Base-by-base conservation (phyloP, 2,888 invertebrate species). In the Chymomyza procnemis region DNA sequence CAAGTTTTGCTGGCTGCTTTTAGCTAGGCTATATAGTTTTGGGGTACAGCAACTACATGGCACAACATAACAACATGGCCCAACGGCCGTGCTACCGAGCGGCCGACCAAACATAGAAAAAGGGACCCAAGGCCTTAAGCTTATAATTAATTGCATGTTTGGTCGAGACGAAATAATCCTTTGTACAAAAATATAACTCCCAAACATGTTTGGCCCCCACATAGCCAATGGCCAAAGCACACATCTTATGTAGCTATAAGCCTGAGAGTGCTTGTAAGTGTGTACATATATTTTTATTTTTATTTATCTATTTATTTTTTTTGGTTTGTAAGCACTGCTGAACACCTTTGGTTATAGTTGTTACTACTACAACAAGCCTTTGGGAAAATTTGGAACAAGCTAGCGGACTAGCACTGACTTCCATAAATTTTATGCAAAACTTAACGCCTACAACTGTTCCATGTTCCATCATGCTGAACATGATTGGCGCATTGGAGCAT, bases 141-240 rank as follows among this genome's bases (percentile, higher is more conserved):
- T 90, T 87, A 88, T 90, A 90, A 90, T 90, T 90, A 90, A 90
- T 90, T 90, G 90, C 89, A 88, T 90, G 90, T 89, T 90, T 86
- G 89, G 90, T 89, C 85, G 90, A 90, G 89, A 89, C 90, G 90
- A 89, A 89, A 88, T 89, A 89, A 89, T 89, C 89, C 89, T 88
- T 89, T 88, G 85, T 86, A 79, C 82, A 79, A 79, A 86, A 86
- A 84, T 81, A 83, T 81, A 83, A 75, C 80, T 80, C 76, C 82
- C 79, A 74, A 65, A 63, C 46, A 73, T 61, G 71, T 52, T 6
- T 1, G 8, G 61, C 26, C 34, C 26, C 34, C 34, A 56, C 50
- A 47, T 41, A 34, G 48, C 48, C 63, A 66, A 14, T 56, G 48
- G 56, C 55, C 34, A 62, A 62, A 46, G 21, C 6, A 64, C 6